Conservation (phyloP, 2,113 vertebrate species). For the rat (Rattus norvegicus) region GRCr8 NC_086039.1:27719501-27720000, state of each 20-base stretch:
- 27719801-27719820: neutral
- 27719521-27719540: constrained; percentile 28
- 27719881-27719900: neutral
- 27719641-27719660: neutral
- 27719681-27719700: neutral
- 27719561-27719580: neutral
- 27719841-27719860: neutral
- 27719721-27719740: neutral
- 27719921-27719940: neutral
- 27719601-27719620: neutral
- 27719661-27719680: neutral
- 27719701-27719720: neutral
- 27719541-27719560: neutral
- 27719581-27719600: constrained; percentile 31
- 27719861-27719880: neutral
- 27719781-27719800: neutral
- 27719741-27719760: neutral
- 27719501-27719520: constrained; percentile 35
- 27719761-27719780: neutral
- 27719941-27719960: neutral
- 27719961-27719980: neutral
- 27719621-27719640: neutral
- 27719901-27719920: neutral
- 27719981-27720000: neutral
- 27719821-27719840: neutral